Conservation (phyloP, 2,888 invertebrate genomes). For the Leptopilina drosophilae region DNA sequence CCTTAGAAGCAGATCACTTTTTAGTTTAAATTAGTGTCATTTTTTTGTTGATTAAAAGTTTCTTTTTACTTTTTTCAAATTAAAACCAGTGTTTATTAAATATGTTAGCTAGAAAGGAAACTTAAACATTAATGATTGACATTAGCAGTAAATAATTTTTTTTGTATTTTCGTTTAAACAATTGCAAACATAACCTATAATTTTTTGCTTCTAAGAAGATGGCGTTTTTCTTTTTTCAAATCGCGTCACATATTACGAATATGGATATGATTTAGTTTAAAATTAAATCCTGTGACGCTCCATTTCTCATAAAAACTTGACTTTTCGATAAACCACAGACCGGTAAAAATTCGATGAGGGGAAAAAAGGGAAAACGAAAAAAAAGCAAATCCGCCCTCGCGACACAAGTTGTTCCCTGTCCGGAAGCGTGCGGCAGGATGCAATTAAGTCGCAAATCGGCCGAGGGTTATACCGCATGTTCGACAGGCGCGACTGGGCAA, state of each 20-base stretch:
- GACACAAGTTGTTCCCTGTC: conserved; percentile 26
- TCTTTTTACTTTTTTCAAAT: too few relatives aligned
- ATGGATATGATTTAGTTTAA: not conserved
- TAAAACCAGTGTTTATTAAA: too few relatives aligned
- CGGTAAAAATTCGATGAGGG: not conserved
- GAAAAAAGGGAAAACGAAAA: conserved; percentile 20
- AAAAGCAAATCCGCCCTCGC: conserved; percentile 16
- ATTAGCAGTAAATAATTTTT: too few relatives aligned
- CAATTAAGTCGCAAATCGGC: conserved; percentile 40
- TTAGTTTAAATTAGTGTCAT: too few relatives aligned
- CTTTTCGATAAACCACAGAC: not conserved
- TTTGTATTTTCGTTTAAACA: too few relatives aligned
- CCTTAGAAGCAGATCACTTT: too few relatives aligned
- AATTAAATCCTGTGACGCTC: conserved; percentile 14
- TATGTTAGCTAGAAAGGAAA: too few relatives aligned
- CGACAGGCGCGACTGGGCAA: conserved; percentile 8
- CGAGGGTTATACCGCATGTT: conserved; percentile 7
- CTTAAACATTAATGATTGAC: too few relatives aligned
- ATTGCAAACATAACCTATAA: too few relatives aligned
- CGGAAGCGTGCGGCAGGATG: conserved; percentile 37
- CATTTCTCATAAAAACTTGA: conserved; percentile 20
- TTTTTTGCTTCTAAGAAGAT: too few relatives aligned
- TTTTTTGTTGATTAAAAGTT: too few relatives aligned
- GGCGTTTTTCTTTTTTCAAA: too few relatives aligned
- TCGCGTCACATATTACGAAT: not conserved